Percentiles rank a stretch among this genome's conserved stretches.
Evolutionary conservation across 2,113 vertebrate species (phyloP).

Genomic region (Grammomys dolichurus): DNA sequence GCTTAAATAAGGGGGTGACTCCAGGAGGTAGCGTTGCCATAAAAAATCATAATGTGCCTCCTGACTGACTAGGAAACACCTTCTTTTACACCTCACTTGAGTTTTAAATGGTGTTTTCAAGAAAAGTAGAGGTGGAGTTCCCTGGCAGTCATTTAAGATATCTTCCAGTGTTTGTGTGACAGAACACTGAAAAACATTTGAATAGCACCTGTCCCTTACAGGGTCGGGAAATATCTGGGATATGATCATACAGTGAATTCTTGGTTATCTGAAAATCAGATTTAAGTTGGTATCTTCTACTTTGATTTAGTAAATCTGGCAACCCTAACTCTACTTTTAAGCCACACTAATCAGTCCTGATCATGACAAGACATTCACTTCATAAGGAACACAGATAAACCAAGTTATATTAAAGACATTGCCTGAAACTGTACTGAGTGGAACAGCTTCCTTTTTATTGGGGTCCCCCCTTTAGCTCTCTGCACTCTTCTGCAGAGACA

Average conservation of each 20-base stretch:
- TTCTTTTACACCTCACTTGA: not conserved
- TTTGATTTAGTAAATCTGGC: conserved; percentile 41
- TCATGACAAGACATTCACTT: conserved; percentile 23
- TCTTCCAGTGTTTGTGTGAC: not conserved
- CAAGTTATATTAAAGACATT: not conserved
- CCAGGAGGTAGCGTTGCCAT: not conserved
- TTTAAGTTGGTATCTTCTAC: not conserved
- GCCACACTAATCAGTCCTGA: not conserved
- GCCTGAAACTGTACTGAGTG: not conserved
- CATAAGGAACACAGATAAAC: not conserved
- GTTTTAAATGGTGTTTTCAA: conserved; percentile 29
- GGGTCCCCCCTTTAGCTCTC: not conserved
- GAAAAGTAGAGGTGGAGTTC: not conserved
- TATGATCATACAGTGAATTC: not conserved
- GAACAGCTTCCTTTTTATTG: conserved; percentile 26
- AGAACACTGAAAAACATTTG: not conserved
- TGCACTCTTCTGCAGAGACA: not conserved
- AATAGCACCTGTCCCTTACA: not conserved
- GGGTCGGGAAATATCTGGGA: not conserved
- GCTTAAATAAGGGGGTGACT: not conserved
- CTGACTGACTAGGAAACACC: not conserved
- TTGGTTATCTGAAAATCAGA: not conserved
- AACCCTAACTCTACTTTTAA: conserved; percentile 14
- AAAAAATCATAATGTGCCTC: not conserved
- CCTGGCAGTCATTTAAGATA: not conserved